These are phyloP conservation scores for Apotomis turbidana DNA, from an alignment of 2,888 invertebrate species.

Conservation along the genomic window DNA sequence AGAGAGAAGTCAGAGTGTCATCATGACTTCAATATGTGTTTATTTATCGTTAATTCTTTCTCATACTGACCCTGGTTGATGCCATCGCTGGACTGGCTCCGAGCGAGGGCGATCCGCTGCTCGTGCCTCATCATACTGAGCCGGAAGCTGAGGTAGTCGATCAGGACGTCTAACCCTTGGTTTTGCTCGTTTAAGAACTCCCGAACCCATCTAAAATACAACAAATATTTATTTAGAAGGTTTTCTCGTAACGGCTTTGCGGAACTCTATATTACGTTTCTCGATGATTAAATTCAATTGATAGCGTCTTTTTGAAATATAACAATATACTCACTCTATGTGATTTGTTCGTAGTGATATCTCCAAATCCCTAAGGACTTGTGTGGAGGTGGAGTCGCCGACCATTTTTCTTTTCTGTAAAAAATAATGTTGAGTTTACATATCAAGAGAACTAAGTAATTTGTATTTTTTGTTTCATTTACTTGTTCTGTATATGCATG, in stretches of 20 bases:
- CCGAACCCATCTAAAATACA: conserved; percentile 94
- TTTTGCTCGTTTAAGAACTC: conserved; percentile 98
- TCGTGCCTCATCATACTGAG: conserved; percentile 97
- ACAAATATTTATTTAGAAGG: not conserved
- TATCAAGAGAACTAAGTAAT: no score
- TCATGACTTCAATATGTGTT: no score
- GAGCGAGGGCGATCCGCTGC: conserved; percentile 90
- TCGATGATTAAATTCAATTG: no score
- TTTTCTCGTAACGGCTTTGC: not conserved
- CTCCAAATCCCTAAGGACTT: conserved; percentile 98
- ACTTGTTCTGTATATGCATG: not conserved
- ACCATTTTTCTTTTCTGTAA: conserved; percentile 98
- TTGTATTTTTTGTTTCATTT: not conserved
- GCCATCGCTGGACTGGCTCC: conserved; percentile 90
- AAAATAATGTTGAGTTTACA: not conserved
- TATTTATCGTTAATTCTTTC: no score
- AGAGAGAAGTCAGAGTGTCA: no score
- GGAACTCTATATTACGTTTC: no score
- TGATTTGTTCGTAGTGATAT: conserved; percentile 99
- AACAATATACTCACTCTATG: conserved; percentile 92
- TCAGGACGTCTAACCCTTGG: conserved; percentile 97
- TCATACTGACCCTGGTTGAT: conserved; percentile 81
- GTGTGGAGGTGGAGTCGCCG: conserved; percentile 98
- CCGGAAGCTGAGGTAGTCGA: conserved; percentile 98
- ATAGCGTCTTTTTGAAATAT: no score